Evolutionary conservation across 2,113 vertebrate genomes (phyloP).

Genomic region (Hemichromis elongatus): DNA sequence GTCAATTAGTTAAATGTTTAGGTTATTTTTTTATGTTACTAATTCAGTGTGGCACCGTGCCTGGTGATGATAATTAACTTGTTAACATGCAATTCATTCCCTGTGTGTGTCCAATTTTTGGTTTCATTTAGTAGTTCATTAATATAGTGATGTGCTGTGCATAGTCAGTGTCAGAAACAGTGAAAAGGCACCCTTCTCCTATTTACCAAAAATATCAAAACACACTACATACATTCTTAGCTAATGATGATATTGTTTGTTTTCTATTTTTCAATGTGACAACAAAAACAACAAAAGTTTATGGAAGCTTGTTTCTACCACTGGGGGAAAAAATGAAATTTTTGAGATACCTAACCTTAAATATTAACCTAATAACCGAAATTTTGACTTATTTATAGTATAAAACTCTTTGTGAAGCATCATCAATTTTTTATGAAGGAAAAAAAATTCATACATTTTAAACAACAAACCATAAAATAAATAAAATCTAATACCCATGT

Average conservation of each 20-base stretch:
- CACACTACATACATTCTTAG: background rate
- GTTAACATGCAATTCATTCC: background rate
- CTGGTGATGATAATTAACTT: background rate
- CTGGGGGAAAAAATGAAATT: too few relatives aligned
- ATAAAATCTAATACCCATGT: background rate
- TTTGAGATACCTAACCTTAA: too few relatives aligned
- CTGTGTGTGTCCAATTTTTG: background rate
- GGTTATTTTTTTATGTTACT: background rate
- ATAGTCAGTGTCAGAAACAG: fast-evolving
- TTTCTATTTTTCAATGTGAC: background rate
- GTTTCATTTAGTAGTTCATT: background rate
- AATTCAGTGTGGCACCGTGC: background rate
- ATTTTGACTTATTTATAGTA: background rate
- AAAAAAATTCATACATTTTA: too few relatives aligned
- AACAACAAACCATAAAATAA: too few relatives aligned
- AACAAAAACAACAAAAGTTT: background rate
- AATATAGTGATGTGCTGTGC: background rate
- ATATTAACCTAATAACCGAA: too few relatives aligned
- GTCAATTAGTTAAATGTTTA: background rate
- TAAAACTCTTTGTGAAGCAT: background rate
- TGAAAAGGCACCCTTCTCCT: background rate
- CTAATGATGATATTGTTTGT: background rate
- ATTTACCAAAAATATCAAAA: background rate
- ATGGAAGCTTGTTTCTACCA: background rate
- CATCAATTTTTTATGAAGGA: background rate